Base-by-base conservation (phyloP, 1,140 invertebrate genomes). In the Epicauta chinensis region DNA sequence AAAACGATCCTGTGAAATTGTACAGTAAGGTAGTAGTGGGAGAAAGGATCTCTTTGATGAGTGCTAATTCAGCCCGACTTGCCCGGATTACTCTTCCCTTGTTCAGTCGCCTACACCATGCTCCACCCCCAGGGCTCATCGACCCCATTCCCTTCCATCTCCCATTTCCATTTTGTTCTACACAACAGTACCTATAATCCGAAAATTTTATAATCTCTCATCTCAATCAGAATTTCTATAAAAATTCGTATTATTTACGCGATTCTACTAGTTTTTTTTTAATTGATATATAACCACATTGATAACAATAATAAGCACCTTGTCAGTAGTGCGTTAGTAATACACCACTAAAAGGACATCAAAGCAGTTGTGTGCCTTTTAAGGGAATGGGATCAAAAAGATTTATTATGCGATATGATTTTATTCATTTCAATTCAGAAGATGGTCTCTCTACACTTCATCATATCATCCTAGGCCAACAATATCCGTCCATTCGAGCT, bases 361-460 rank as follows among this genome's bases (percentile, higher is more conserved):
- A 47, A 47, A 47, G 34, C 23, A 10, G 23, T 23, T 23, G 7
- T 23, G 23, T 23, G 23, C 23, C 9, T 17, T 37, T 47, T 29
- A 16, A 47, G 34, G 44, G 6, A 14, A 39, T 10, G 34, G 38
- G 45, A 47, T 47, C 45, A 47, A 47, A 47, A 47, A 47, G 45
- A 47, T 47, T 47, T 47, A 47, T 47, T 47, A 47, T 38, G 45
- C 45, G 45, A 47, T 47, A 47, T 47, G 45, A 47, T 47, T 62
- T 62, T 53, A 56, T 59, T 62, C 60, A 62, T 62, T 57, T 62
- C 50, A 62, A 62, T 62, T 62, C 60, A 59, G 40, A 41, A 43
- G 43, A 49, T 48, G 46, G 36, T 12, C 52, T 48, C 42, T 9
- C 51, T 55, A 53, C 57, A 59, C 53, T 62, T 59, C 53, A 52